phyloP scores from a whole-genome alignment of 1,140 invertebrate species.

The Saccostrea echinata region DNA sequence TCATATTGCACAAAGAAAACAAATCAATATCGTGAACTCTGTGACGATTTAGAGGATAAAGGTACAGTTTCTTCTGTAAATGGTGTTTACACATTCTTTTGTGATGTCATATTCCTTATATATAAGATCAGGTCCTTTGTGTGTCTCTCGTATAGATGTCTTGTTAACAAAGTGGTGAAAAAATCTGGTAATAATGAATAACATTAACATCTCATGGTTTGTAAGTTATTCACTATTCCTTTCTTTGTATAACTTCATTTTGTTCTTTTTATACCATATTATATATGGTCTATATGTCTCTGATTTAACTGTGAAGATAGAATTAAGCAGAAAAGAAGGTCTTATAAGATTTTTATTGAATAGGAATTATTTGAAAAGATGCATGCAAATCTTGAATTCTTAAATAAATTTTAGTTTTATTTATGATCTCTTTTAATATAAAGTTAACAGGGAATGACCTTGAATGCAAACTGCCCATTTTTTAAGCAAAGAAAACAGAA shows the following conservation, averaged over 20 bases:
- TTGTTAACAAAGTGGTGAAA: background rate
- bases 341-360: too few relatives aligned
- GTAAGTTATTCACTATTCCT: background rate
- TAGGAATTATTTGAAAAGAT: too few relatives aligned
- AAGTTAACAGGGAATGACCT: too few relatives aligned
- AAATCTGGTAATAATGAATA: background rate
- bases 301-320: too few relatives aligned
- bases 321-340: too few relatives aligned
- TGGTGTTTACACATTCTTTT: background rate
- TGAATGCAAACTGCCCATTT: too few relatives aligned
- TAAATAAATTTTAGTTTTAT: too few relatives aligned
- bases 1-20: constrained; percentile 18
- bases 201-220: background rate
- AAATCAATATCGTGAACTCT: background rate
- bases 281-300: too few relatives aligned
- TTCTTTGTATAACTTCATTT: background rate
- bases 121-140: background rate
- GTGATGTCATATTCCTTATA: constrained; percentile 4
- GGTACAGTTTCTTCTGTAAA: background rate
- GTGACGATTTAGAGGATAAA: background rate
- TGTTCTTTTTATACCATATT: too few relatives aligned
- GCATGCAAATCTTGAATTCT: too few relatives aligned
- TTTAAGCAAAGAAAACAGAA: too few relatives aligned
- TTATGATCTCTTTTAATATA: too few relatives aligned
- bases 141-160: background rate